These are phyloP conservation scores for Lipotes vexillifer DNA, from an alignment of 2,113 vertebrate genomes.

Conservation along the genomic window DNA sequence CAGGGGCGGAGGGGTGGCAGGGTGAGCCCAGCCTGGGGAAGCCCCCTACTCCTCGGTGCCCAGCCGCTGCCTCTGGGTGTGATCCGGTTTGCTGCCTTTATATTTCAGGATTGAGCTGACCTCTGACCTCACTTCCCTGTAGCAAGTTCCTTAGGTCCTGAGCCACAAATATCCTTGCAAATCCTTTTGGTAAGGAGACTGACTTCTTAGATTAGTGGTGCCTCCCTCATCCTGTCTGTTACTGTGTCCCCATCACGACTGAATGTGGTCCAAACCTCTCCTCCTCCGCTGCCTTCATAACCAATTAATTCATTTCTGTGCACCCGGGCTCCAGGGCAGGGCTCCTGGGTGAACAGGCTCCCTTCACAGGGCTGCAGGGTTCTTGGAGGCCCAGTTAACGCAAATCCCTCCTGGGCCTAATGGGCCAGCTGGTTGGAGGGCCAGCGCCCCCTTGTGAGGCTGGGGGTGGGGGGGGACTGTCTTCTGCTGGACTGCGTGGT, in stretches of 20 bases:
- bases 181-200: conserved; percentile 83
- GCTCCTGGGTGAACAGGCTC: neutral
- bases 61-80: conserved; percentile 54
- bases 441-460: neutral
- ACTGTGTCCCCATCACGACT: conserved; percentile 51
- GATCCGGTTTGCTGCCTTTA: conserved; percentile 82
- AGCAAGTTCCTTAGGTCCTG: conserved; percentile 84
- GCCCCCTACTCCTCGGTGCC: neutral
- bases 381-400: neutral
- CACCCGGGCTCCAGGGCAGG: neutral
- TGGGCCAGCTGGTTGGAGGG: neutral
- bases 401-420: too few species aligned
- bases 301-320: neutral
- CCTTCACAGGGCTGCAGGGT: neutral
- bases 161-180: conserved; percentile 83
- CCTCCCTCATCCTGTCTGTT: conserved; percentile 67
- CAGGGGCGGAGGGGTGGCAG: neutral
- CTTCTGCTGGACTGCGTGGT: rapidly evolving
- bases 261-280: neutral
- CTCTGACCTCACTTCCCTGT: conserved; percentile 89
- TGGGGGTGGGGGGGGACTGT: too few species aligned
- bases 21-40: neutral
- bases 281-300: conserved; percentile 49
- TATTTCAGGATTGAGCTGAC: conserved; percentile 91
- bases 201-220: conserved; percentile 76